Base-by-base conservation (phyloP, 2,888 invertebrate species). In the Ornithoptera alexandrae region DNA sequence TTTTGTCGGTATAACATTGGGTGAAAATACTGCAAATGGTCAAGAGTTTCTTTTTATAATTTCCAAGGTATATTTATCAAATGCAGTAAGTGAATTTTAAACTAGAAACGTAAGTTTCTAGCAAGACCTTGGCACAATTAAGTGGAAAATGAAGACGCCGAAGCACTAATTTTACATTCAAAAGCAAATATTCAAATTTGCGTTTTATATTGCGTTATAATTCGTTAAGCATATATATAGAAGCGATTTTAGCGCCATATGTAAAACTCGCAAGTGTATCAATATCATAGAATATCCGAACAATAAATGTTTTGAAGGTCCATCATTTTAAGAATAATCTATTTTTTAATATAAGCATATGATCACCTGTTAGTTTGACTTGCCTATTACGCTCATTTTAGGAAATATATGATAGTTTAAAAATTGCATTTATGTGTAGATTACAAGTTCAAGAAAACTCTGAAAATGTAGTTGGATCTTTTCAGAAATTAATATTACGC, bases 51-150 rank as follows among this genome's bases (percentile, higher is more conserved):
- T 57, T 6, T 18, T 8, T 57, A 8, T 18, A 57, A 57, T 56
- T n/a, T 56, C 18, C 3, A 30, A 30, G 56, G 56, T n/a, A 18
- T 20, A 17, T 46, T 58, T 46, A 53, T 62, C 7, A 60, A 67
- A 18, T 61, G 60, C 67, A 61, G 18, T 56, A 56, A 61, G 22
- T 56, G 67, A 61, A 18, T 67, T 62, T 62, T 62, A 22, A 65
- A n/a, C 39, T 61, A 62, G 67, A 50, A 60, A 50, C 42, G 36
- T 46, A 20, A 20, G 50, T 67, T 36, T 61, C 53, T 36, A 61
- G 22, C n/a, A 6, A 61, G 53, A 67, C 67, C 67, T 67, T 67
- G 67, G 67, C 67, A 67, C 53, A 50, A 61, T 62, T 67, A 20
- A 22, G 22, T 30, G 36, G 53, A 61, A 56, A 62, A 61, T 67